Evolutionary conservation across 2,888 invertebrate genomes (phyloP).

Genomic region (Seira ritae): DNA sequence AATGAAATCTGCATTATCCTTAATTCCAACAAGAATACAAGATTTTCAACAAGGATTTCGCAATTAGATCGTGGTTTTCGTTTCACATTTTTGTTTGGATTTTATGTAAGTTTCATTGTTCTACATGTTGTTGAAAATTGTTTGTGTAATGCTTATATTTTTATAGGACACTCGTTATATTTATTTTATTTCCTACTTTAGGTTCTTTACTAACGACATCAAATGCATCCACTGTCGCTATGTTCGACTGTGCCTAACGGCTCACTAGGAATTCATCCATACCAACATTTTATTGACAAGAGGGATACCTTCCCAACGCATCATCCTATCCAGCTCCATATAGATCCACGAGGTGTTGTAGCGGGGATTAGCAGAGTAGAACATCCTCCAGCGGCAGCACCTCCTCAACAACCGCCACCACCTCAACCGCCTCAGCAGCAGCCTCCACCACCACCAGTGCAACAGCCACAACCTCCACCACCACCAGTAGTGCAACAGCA

Average conservation of each 20-base stretch:
- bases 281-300: constrained; percentile 54
- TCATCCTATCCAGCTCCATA: constrained; percentile 53
- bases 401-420: constrained; percentile 45
- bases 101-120: no score
- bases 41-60: no score
- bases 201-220: constrained; percentile 37
- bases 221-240: constrained; percentile 60
- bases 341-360: constrained; percentile 54
- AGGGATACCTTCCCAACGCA: constrained; percentile 49
- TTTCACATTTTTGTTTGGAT: no score
- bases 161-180: no score
- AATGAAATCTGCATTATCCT: no score
- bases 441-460: background rate
- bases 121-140: no score
- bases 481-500: no score
- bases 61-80: no score
- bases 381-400: constrained; percentile 34
- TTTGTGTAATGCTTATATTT: no score
- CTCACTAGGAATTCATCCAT: constrained; percentile 56
- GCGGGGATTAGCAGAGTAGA: constrained; percentile 38
- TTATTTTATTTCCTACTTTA: background rate
- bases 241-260: constrained; percentile 60
- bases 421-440: constrained; percentile 29
- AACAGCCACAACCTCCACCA: no score
- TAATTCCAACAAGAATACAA: no score